phyloP scores from a whole-genome alignment of 30 jellyfish, hydroid and myxozoan species.

The Sanderia malayensis region DNA sequence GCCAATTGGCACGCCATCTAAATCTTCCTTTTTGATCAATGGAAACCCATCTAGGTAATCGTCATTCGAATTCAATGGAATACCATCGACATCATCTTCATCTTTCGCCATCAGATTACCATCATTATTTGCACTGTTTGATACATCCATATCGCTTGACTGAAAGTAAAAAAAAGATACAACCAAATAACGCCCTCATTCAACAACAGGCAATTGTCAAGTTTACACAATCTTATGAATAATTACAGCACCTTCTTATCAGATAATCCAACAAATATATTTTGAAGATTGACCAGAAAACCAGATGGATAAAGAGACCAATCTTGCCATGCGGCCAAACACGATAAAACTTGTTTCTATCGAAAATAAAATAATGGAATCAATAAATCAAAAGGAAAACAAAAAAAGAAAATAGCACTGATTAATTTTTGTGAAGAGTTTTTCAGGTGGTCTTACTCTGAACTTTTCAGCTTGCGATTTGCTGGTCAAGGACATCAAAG shows the following conservation, averaged over 20 bases:
- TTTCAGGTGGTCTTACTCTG: constrained; percentile 75
- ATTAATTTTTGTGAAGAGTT: no score
- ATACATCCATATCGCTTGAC: constrained; percentile 62
- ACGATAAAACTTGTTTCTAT: constrained; percentile 91
- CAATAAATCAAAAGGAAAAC: not conserved
- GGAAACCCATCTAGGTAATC: constrained; percentile 93
- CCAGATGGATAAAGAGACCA: constrained; percentile 98
- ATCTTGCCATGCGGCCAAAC: constrained; percentile 99
- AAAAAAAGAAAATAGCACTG: not conserved
- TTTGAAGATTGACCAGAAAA: constrained; percentile 79
- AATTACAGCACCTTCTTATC: constrained; percentile 33
- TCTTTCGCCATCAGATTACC: constrained; percentile 70
- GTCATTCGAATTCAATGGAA: constrained; percentile 54
- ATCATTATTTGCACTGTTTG: constrained; percentile 62
- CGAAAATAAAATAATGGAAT: not conserved
- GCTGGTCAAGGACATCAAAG: constrained; percentile 64
- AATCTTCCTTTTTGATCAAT: constrained; percentile 48
- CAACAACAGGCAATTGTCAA: not conserved
- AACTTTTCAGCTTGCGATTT: constrained; percentile 89
- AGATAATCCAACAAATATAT: constrained; percentile 85
- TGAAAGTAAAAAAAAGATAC: constrained; percentile 1
- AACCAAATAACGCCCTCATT: not conserved
- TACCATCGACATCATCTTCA: constrained; percentile 80
- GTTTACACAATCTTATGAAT: not conserved
- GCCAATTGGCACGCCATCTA: constrained; percentile 68